phyloP scores from a whole-genome alignment of 1,140 invertebrate species.

The Lasioglossum baleicum region DNA sequence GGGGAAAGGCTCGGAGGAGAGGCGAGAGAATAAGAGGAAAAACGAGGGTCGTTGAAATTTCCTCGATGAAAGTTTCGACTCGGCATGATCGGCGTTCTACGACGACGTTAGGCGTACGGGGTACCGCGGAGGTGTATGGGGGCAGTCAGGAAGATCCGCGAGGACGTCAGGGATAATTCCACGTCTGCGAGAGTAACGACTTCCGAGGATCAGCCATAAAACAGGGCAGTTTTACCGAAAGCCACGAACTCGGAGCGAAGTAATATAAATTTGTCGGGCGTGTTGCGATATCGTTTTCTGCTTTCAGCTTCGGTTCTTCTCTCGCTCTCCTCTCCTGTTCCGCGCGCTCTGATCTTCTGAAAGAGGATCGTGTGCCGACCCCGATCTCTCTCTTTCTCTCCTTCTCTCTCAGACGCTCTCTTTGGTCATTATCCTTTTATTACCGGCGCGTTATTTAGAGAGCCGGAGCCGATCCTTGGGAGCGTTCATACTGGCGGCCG shows the following conservation, averaged over 20 bases:
- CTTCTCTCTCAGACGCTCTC: conserved; percentile 35
- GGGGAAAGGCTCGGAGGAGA: too few relatives aligned
- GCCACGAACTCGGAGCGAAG: conserved; percentile 35
- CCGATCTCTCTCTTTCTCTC: background rate
- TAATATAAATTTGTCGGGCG: conserved; percentile 64
- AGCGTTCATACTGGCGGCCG: conserved; percentile 60
- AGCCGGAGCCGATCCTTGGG: conserved; percentile 55
- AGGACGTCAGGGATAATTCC: conserved; percentile 62
- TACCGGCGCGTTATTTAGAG: conserved; percentile 71
- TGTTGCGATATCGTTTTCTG: conserved; percentile 37
- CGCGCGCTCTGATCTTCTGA: background rate
- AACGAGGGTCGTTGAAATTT: background rate
- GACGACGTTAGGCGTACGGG: background rate
- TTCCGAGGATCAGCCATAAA: conserved; percentile 47
- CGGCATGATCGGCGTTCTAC: background rate
- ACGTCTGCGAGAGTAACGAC: conserved; percentile 58
- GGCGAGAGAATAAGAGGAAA: background rate
- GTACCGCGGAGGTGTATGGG: background rate
- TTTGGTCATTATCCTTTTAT: conserved; percentile 73
- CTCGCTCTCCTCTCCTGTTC: background rate
- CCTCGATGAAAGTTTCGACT: conserved; percentile 9
- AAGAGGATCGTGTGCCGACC: conserved; percentile 24
- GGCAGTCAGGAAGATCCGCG: conserved; percentile 33
- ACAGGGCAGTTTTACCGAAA: conserved; percentile 56
- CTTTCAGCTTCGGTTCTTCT: conserved; percentile 6